These are phyloP conservation scores for Melopsittacus undulatus DNA, from an alignment of 2,797 vertebrate genomes.

Conservation along the genomic window DNA sequence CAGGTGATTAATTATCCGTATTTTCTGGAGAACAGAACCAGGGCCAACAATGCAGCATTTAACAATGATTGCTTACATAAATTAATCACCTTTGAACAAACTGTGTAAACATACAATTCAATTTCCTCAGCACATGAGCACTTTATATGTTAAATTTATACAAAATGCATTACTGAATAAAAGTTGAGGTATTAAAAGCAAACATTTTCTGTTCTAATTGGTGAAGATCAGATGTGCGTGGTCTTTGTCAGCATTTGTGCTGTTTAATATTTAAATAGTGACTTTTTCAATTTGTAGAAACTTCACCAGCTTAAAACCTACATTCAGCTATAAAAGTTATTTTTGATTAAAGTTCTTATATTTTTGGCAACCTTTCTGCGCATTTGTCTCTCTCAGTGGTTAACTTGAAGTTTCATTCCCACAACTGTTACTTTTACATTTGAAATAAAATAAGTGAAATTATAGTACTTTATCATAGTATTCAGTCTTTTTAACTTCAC, in stretches of 20 bases:
- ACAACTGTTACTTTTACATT: background rate
- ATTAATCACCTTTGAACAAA: background rate
- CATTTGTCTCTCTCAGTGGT: background rate
- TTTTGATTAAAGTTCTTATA: background rate
- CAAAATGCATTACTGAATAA: background rate
- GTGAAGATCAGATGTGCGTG: background rate
- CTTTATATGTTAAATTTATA: background rate
- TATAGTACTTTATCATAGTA: background rate
- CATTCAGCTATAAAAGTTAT: background rate
- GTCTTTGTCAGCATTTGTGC: background rate
- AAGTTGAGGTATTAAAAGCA: background rate
- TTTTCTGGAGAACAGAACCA: background rate
- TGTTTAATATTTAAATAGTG: background rate
- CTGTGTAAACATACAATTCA: background rate
- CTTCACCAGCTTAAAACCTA: background rate
- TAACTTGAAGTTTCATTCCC: background rate
- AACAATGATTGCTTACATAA: background rate
- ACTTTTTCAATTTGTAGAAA: background rate
- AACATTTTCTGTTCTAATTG: background rate
- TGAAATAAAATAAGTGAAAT: background rate
- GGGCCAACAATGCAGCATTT: background rate
- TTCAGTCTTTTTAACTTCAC: background rate
- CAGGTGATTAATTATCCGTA: background rate
- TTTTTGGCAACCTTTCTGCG: background rate
- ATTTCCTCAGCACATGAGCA: background rate